A percentile compares a stretch with the other conserved stretches of the same genome.
These are phyloP conservation scores for Parauchenoglanis punctatus DNA, from an alignment of 2,797 vertebrate genomes.

Conservation along the genomic window DNA sequence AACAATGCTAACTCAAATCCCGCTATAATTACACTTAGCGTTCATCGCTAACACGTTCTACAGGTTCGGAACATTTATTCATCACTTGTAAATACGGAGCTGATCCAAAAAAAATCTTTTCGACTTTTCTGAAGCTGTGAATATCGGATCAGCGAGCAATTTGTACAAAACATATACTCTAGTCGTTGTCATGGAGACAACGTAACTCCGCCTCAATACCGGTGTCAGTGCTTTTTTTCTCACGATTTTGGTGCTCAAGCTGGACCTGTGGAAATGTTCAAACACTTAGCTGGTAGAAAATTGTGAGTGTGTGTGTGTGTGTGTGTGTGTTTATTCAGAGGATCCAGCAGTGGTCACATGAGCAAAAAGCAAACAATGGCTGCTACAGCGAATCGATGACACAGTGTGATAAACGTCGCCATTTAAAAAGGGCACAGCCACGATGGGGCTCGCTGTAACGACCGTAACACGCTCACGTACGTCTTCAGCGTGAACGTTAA, in stretches of 20 bases:
- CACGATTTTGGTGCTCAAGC: background rate
- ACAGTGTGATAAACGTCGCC: constrained; percentile 47
- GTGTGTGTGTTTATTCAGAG: constrained; percentile 24
- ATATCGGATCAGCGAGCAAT: background rate
- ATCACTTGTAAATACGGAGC: too few species aligned
- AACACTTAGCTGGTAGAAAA: background rate
- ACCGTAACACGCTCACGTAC: background rate
- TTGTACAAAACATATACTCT: background rate
- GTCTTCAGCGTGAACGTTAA: background rate
- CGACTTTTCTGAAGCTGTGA: background rate
- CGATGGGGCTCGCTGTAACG: constrained; percentile 41
- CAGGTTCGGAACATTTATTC: too few species aligned
- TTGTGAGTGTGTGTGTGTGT: background rate
- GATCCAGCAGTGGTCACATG: background rate
- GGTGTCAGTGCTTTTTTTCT: background rate
- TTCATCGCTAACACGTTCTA: too few species aligned
- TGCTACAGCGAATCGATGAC: constrained; percentile 42
- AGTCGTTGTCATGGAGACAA: background rate
- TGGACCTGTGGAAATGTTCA: background rate
- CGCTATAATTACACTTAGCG: too few species aligned
- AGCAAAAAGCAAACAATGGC: constrained; percentile 47
- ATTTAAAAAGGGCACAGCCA: constrained; percentile 35
- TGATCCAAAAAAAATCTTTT: background rate
- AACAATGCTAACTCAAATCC: too few species aligned
- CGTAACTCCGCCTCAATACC: background rate